Percentiles rank a stretch among this genome's conserved stretches.
Evolutionary conservation across 2,888 invertebrate genomes (phyloP).

Genomic region (Actias luna): DNA sequence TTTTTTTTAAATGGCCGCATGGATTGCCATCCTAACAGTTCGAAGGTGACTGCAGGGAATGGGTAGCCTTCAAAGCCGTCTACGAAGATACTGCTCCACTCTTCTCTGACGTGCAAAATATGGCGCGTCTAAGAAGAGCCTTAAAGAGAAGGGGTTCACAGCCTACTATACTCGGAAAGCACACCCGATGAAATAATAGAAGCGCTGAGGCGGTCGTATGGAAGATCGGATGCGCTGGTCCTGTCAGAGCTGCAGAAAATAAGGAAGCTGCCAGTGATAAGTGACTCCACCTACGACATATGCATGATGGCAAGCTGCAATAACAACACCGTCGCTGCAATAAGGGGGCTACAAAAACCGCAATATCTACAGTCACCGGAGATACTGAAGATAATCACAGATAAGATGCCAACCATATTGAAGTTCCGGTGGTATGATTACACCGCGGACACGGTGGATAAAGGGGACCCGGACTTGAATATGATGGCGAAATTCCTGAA

Average conservation of each 20-base stretch:
- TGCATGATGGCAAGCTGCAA: background rate
- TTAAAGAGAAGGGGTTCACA: background rate
- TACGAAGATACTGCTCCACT: background rate
- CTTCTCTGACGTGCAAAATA: background rate
- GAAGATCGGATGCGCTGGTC: too few species aligned
- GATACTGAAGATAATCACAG: background rate
- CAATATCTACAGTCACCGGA: background rate
- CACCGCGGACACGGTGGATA: background rate
- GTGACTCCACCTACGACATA: background rate
- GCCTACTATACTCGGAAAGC: background rate
- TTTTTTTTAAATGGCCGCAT: too few species aligned
- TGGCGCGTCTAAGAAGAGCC: background rate
- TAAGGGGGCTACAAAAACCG: background rate
- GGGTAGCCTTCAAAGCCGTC: background rate
- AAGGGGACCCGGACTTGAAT: background rate
- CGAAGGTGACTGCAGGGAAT: too few species aligned
- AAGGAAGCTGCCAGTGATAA: background rate
- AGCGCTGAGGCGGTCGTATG: background rate
- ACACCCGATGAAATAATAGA: background rate
- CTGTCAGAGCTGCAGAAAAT: background rate
- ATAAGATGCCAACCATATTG: background rate
- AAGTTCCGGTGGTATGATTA: background rate
- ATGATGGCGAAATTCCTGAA: background rate
- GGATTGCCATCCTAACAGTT: too few species aligned
- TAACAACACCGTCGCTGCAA: background rate